These are phyloP conservation scores for Trachurus trachurus DNA, from an alignment of 2,797 vertebrate genomes.

Conservation along the genomic window DNA sequence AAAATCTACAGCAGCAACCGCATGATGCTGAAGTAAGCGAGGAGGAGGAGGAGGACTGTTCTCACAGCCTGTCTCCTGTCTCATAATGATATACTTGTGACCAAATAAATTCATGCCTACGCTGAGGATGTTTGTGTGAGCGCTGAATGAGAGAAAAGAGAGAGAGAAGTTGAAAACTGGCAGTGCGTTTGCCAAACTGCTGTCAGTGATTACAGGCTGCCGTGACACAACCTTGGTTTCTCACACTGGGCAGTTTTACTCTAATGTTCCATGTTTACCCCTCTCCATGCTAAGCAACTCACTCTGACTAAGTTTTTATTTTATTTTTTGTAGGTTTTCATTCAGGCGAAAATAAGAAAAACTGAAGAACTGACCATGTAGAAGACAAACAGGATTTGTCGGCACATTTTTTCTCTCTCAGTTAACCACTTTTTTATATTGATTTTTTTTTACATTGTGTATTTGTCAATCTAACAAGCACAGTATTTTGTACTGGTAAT, in stretches of 20 bases:
- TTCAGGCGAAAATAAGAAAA: constrained; percentile 82
- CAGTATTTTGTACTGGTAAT: constrained; percentile 50
- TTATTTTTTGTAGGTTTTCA: constrained; percentile 83
- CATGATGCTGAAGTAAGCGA: constrained; percentile 57
- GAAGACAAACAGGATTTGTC: constrained; percentile 67
- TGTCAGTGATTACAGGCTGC: constrained; percentile 56
- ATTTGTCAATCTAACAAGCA: constrained; percentile 61
- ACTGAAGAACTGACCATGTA: constrained; percentile 20
- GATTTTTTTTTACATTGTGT: constrained; percentile 18
- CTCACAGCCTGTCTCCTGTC: constrained; percentile 65
- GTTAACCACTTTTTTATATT: constrained; percentile 62
- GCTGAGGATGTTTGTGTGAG: constrained; percentile 63
- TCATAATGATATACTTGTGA: constrained; percentile 82
- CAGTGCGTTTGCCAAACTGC: constrained; percentile 39
- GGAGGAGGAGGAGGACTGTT: constrained; percentile 31
- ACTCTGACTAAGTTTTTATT: constrained; percentile 55
- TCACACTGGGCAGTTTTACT: neutral
- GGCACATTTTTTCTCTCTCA: constrained; percentile 30
- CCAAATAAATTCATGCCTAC: constrained; percentile 70
- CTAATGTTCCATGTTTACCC: constrained; percentile 9
- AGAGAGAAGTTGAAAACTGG: constrained; percentile 21
- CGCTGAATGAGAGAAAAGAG: constrained; percentile 23
- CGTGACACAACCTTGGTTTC: constrained; percentile 35
- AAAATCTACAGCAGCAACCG: constrained; percentile 29
- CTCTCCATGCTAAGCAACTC: fast-evolving